These are phyloP conservation scores for Lepidurus couesii DNA, from an alignment of 1,140 invertebrate species.

Conservation along the genomic window DNA sequence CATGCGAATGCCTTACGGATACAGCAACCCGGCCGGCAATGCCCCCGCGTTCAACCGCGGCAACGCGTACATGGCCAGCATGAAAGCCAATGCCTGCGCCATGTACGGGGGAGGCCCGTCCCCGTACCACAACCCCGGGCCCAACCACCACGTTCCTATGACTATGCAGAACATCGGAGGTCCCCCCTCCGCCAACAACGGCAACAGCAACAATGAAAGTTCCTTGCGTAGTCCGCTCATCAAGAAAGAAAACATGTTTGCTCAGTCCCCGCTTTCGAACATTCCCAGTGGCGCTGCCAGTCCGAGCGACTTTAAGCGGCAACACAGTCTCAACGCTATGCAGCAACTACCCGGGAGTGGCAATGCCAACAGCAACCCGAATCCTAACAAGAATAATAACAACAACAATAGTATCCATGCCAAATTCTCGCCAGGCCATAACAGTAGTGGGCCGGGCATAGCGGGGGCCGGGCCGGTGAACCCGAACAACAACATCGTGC, in stretches of 20 bases:
- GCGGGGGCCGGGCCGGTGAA: neutral
- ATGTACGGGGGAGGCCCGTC: neutral
- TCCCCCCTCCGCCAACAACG: neutral
- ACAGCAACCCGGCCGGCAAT: neutral
- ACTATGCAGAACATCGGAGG: neutral
- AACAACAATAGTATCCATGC: neutral
- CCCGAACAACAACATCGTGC: neutral
- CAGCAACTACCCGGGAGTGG: conserved; percentile 3
- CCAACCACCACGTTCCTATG: neutral
- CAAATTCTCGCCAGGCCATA: neutral
- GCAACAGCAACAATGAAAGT: conserved; percentile 12
- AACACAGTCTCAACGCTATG: neutral
- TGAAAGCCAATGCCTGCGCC: conserved; percentile 22
- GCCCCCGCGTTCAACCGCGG: conserved; percentile 35
- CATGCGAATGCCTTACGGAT: conserved; percentile 27
- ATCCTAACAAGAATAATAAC: neutral
- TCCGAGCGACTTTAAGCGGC: conserved; percentile 23
- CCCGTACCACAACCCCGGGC: neutral
- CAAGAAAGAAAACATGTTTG: conserved; percentile 34
- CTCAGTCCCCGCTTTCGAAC: conserved; percentile 30
- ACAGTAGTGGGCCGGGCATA: neutral
- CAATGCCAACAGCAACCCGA: conserved; percentile 12
- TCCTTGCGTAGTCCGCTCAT: conserved; percentile 31
- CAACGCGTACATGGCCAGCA: conserved; percentile 35
- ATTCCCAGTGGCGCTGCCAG: conserved; percentile 28